These are phyloP conservation scores for Archaeoteleia sp. DNA, from an alignment of 2,888 invertebrate species.

Conservation along the genomic window DNA sequence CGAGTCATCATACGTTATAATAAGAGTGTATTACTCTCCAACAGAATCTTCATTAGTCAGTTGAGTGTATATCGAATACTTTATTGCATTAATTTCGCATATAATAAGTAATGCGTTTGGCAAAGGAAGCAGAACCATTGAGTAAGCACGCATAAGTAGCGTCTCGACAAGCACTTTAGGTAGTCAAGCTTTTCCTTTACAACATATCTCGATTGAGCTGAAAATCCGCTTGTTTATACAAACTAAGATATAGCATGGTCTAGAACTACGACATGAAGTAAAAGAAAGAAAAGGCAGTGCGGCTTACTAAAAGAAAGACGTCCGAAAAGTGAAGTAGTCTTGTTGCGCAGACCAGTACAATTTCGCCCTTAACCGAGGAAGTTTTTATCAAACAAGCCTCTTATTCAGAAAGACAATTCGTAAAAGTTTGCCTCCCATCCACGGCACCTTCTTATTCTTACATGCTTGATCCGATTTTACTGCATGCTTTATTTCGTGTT, in stretches of 20 bases:
- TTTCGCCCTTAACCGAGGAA: slow-evolving; percentile 69
- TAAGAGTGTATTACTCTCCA: too few relatives aligned
- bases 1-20: too few relatives aligned
- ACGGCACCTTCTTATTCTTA: slow-evolving; percentile 18
- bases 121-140: slow-evolving; percentile 3
- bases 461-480: slow-evolving; percentile 25
- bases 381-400: slow-evolving; percentile 70
- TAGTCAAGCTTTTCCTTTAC: slow-evolving; percentile 48
- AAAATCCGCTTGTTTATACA: slow-evolving; percentile 71
- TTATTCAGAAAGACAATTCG: slow-evolving; percentile 71
- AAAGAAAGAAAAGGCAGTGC: slow-evolving; percentile 54
- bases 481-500: slow-evolving; percentile 41
- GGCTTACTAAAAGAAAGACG: slow-evolving; percentile 40
- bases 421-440: slow-evolving; percentile 28
- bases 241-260: slow-evolving; percentile 57
- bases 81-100: slow-evolving; percentile 3
- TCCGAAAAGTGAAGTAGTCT: slow-evolving; percentile 26
- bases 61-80: too few relatives aligned
- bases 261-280: slow-evolving; percentile 30
- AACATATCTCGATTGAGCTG: slow-evolving; percentile 64
- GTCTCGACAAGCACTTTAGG: slow-evolving; percentile 17
- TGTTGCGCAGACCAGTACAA: slow-evolving; percentile 62
- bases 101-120: too few relatives aligned
- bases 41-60: too few relatives aligned
- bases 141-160: slow-evolving; percentile 12